Base-by-base conservation (phyloP, 2,888 invertebrate genomes). In the Bhutanitis thaidina region DNA sequence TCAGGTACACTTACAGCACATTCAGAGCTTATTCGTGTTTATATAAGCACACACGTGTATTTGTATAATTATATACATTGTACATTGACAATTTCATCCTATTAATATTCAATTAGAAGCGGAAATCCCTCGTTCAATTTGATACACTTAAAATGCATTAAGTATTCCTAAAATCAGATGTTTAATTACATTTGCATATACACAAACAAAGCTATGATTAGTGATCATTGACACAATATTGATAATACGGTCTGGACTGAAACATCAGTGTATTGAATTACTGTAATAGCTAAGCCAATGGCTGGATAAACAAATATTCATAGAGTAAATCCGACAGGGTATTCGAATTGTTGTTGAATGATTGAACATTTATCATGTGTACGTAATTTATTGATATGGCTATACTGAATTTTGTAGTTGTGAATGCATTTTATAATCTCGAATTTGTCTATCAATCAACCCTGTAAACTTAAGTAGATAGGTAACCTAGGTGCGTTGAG, bases 171-270 rank as follows among this genome's bases (percentile, higher is more conserved):
- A 71, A 50, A 73, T 63, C 68, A 65, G 60, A 62, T 62, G 62
- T 67, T 65, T 71, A 67, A 71, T 68, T 71, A 62, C 64, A 77
- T 73, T 73, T 69, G 62, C 68, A 70, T 70, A 62, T 59, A 61
- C 57, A 58, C 61, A 63, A 62, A 66, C 61, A 64, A 61, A 66
- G 59, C 58, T 55, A 56, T 63, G 59, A 66, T 67, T 65, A 61
- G 57, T 47, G 43, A 43, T 41, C 34, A 16, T 29, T 51, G 46
- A 2, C 34, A 37, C 32, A 47, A 43, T 52, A 50, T 39, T 50
- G 10, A 35, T 40, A 46, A 45, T 44, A 41, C 27, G 47, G 39
- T 13, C 13, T 9, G 34, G 44, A 29, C 40, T 41, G 47, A 53
- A 52, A 14, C 34, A 48, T 53, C 41, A 3, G 10, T 55, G 49